Evolutionary conservation across 2,888 invertebrate genomes (phyloP), one percentile per base, ranked within the genome.

Genomic region (Acleris sparsana): DNA sequence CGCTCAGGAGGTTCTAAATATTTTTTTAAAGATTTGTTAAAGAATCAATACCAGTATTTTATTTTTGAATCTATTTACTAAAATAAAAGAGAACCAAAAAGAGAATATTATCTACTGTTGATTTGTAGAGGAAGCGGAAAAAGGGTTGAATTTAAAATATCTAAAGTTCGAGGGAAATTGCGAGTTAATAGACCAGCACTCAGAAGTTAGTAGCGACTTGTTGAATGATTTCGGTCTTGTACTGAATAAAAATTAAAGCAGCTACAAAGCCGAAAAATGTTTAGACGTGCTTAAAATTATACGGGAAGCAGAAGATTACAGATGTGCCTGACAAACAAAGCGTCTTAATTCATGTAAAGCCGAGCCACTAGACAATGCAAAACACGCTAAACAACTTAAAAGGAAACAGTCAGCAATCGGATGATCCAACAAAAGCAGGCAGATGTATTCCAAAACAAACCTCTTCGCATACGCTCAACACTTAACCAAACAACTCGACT

Each of bases 401-500:
- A 69, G 49, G 74, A 76, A 78, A 75, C 72, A 80, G 79, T 77
- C 76, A 74, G 77, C 73, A 74, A 39, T 39, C 39, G 75, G 73
- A 70, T 73, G 77, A 75, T 75, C 76, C 79, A 75, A 76, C 68
- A 77, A 82, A 84, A 83, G 81, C 82, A 80, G 80, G 71, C 81
- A 82, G 84, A 86, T 84, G 85, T 83, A 84, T 80, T 79, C 77
- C 77, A 66, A 72, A 79, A 62, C 66, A 66, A 66, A 66, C 61
- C 59, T 64, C 79, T 77, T 74, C 73, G 81, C 80, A 84, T 80
- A 87, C 83, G 79, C 83, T 80, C 80, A 77, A 84, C 86, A 88
- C 86, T 89, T 84, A 88, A 84, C 85, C 86, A 85, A 87, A 85
- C 80, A 80, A 85, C 82, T 77, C 84, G 80, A 83, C 80, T 81